Conservation (phyloP, 2,888 invertebrate species). For the Lasioglossum pauxillum region DNA sequence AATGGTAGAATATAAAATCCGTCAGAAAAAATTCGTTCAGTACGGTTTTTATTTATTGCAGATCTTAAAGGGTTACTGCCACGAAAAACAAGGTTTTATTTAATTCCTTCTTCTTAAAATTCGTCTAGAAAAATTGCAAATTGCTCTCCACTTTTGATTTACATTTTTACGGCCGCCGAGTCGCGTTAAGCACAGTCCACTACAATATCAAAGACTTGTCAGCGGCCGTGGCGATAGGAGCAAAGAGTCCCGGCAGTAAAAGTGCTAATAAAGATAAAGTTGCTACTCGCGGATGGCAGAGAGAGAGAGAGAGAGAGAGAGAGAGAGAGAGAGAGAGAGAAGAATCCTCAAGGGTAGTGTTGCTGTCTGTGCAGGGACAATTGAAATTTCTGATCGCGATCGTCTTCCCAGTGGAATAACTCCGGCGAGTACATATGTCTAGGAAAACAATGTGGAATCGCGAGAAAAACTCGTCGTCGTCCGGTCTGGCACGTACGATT, state of each 20-base stretch:
- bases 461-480: constrained; percentile 32
- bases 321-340: not conserved
- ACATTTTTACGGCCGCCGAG: not conserved
- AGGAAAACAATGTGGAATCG: constrained; percentile 10
- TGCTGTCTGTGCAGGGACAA: not conserved
- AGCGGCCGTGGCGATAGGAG: not conserved
- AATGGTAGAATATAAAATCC: too few relatives aligned
- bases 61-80: too few relatives aligned
- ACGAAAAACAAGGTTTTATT: too few relatives aligned
- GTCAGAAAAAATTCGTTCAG: too few relatives aligned
- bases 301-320: too few relatives aligned
- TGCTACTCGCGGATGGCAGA: not conserved
- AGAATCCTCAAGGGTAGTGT: not conserved
- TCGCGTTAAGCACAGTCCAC: not conserved
- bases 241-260: not conserved
- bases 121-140: not conserved
- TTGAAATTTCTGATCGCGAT: constrained; percentile 29
- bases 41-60: too few relatives aligned
- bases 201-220: not conserved
- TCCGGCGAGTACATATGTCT: not conserved
- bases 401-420: constrained; percentile 8
- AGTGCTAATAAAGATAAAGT: constrained; percentile 1
- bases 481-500: not conserved
- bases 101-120: too few relatives aligned
- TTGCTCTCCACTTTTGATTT: not conserved